These are phyloP conservation scores for Noctua pronuba DNA, from an alignment of 2,888 invertebrate genomes.

Conservation along the genomic window DNA sequence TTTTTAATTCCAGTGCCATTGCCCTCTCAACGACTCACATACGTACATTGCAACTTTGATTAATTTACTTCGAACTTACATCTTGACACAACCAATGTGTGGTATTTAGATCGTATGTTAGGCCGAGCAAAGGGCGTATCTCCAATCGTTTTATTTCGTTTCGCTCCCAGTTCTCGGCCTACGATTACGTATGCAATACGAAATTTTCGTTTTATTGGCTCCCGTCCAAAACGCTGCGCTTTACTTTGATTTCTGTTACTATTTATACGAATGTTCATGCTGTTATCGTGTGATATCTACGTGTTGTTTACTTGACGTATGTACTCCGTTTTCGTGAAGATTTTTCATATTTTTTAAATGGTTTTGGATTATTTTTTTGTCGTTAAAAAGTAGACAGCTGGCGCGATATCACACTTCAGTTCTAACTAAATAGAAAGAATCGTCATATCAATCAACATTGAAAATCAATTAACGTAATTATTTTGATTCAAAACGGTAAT, in stretches of 20 bases:
- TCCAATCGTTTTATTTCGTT: slow-evolving; percentile 55
- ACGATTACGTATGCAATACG: slow-evolving; percentile 78
- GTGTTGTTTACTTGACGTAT: slow-evolving; percentile 73
- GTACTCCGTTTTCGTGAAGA: slow-evolving; percentile 45
- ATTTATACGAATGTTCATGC: slow-evolving; percentile 82
- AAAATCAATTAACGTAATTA: not conserved
- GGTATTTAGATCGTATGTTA: slow-evolving; percentile 47
- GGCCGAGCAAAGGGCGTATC: slow-evolving; percentile 57
- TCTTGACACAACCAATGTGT: slow-evolving; percentile 35
- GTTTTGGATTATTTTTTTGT: slow-evolving; percentile 26
- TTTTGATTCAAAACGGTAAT: slow-evolving; percentile 16
- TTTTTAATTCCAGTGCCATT: slow-evolving; percentile 67
- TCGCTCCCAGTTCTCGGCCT: slow-evolving; percentile 58
- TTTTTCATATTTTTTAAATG: slow-evolving; percentile 32
- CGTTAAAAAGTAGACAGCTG: slow-evolving; percentile 1
- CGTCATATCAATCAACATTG: slow-evolving; percentile 25
- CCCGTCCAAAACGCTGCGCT: slow-evolving; percentile 78
- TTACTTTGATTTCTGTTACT: slow-evolving; percentile 80
- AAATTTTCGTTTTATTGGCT: slow-evolving; percentile 80
- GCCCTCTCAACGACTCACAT: slow-evolving; percentile 52
- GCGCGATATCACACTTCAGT: slow-evolving; percentile 33
- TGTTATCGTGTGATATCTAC: slow-evolving; percentile 79
- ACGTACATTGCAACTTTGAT: slow-evolving; percentile 15
- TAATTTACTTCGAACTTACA: slow-evolving; percentile 41
- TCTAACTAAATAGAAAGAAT: not conserved